Evolutionary conservation across 2,797 vertebrate species (phyloP), one percentile per base, ranked within the genome.

Genomic region (Aplochiton taeniatus): DNA sequence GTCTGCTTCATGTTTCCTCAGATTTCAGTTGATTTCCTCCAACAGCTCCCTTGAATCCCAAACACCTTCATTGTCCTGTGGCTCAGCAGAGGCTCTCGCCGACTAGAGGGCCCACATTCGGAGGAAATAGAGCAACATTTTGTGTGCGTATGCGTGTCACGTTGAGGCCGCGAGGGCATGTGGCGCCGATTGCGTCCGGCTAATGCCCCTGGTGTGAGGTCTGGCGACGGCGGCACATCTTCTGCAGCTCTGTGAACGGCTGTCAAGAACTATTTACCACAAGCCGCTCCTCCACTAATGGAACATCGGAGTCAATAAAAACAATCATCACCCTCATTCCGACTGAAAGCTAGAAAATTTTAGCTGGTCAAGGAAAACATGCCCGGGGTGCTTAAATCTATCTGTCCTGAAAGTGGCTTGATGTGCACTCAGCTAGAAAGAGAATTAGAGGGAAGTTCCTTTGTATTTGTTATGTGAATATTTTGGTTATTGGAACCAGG

Each of bases 231-330:
- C 80, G 63, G 31, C 47, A 52, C 79, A 84, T 90, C 90, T 87
- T 86, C 80, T 80, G 73, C 72, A 69, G 79, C 84, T 83, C 75
- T 83, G 31, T 31, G 75, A 81, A 78, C 83, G 74, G 86, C 90
- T 89, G 88, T 87, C 90, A 87, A 78, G 81, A 86, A 76, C 85
- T 82, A 87, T 91, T 91, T 90, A 87, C 83, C 80, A 79, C 84
- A 74, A 84, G 78, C 84, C 79, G 70, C 79, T 86, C 70, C 76
- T 73, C 56, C 72, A 74, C 86, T 89, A 92, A 93, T 92, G 89
- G 90, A 91, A 90, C 87, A 92, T 90, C 84, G 76, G 83, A 91
- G 87, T 91, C 88, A 91, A 92, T 92, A 90, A 89, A 91, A 90
- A 90, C 87, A 90, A 91, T 89, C 87, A 90, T 91, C 84, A 78